Base-by-base conservation (phyloP, 2,888 invertebrate species). In the Netelia fuscicornis region DNA sequence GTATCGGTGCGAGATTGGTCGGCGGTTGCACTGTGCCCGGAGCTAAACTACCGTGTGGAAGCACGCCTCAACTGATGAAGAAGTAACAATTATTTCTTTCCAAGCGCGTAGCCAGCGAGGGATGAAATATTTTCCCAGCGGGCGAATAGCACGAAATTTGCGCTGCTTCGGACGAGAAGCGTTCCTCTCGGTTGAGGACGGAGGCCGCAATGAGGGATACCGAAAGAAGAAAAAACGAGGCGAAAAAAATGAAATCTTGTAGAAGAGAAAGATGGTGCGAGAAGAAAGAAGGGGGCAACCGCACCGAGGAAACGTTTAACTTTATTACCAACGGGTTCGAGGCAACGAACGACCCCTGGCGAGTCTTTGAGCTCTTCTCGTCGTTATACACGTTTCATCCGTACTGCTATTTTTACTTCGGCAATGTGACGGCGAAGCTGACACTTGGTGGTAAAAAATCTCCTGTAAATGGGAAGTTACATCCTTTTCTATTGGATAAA, bases 301-400 rank as follows among this genome's bases (percentile, higher is more conserved):
- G 81, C 76, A 83, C 83, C 79, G 80, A 82, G 13, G 81, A 70
- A 85, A 68, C 84, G 81, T 86, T 87, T 86, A 86, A 86, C 83
- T 86, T 86, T 87, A 87, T 86, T 83, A 68, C 85, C 83, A 52
- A 72, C 52, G 74, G 86, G 81, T 86, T 83, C 84, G 86, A 85
- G 72, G 80, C 84, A 81, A 64, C 70, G 37, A 70, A 65, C 84
- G 86, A 87, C 87, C 86, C 78, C 79, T 83, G 44, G 81, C 44
- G 37, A 77, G 74, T 25, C 80, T 67, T 30, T 44, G 77, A 48
- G 75, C 42, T 56, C 78, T 17, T 65, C 75, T 79, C 79, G 58
- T 85, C 65, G 60, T 82, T 85, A 79, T 80, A 71, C 65, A 76
- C 65, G 75, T 85, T 82, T 79, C 72, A 80, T 85, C 78, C 48